Evolutionary conservation across 1,140 invertebrate genomes (phyloP), one percentile per base, ranked within the genome.

Genomic region (Leptoteleia sp.): DNA sequence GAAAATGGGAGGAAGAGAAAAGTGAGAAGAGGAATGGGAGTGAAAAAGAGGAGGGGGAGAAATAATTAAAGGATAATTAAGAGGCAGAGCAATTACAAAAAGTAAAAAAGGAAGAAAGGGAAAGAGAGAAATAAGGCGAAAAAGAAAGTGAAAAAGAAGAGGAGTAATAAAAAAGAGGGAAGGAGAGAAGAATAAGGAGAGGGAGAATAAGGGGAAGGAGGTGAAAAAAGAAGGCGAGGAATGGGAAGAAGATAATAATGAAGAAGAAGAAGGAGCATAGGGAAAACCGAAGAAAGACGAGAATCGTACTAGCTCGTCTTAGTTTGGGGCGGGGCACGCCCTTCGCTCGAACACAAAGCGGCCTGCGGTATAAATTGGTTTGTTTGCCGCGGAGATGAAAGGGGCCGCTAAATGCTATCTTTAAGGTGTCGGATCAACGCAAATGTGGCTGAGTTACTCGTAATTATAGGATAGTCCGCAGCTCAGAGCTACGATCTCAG

Each of bases 341-440:
- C 80, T 80, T 83, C 81, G 82, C 80, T 82, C 80, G 80, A 82
- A 81, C 83, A 86, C 85, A 87, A 86, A 88, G 83, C 84, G 87
- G 86, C 83, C 87, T 87, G 87, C 85, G 85, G 88, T 89, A 89
- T 89, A 89, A 89, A 89, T 89, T 90, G 88, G 88, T 89, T 89
- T 89, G 88, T 89, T 89, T 89, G 88, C 88, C 87, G 87, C 88
- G 86, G 88, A 89, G 88, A 89, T 89, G 88, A 89, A 89, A 89
- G 88, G 87, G 87, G 86, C 88, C 88, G 88, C 88, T 90, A 90
- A 90, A 90, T 90, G 88, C 88, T 90, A 90, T 90, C 88, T 90
- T 89, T 89, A 89, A 89, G 88, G 88, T 89, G 88, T 89, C 88
- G 88, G 88, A 89, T 89, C 88, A 89, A 89, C 88, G 88, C 88